phyloP scores from a whole-genome alignment of 2,797 vertebrate genomes.

The Bufotes viridis region DNA sequence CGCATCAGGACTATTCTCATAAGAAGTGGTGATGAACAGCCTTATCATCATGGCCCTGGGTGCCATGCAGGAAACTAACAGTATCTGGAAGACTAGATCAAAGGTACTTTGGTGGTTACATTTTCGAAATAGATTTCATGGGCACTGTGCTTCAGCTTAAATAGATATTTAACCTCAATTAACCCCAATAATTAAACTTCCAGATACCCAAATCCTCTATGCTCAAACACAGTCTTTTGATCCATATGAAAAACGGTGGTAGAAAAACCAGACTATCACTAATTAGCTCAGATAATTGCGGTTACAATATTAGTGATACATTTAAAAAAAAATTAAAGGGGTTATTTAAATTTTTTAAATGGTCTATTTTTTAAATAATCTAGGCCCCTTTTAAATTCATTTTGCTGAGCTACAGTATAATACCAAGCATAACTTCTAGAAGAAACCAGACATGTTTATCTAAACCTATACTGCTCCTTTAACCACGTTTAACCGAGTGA shows the following conservation, averaged over 20 bases:
- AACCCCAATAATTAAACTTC: not conserved
- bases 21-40: not conserved
- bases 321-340: too few relatives aligned
- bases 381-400: too few relatives aligned
- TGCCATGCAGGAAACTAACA: not conserved
- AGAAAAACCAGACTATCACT: not conserved
- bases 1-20: not conserved
- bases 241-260: not conserved
- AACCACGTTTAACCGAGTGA: too few relatives aligned
- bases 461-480: too few relatives aligned
- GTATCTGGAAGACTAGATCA: not conserved
- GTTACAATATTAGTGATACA: not conserved
- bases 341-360: too few relatives aligned
- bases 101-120: not conserved
- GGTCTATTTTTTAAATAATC: too few relatives aligned
- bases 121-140: not conserved
- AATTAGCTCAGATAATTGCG: not conserved
- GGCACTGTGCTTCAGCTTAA: not conserved
- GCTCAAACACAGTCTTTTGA: not conserved
- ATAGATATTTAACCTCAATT: slow-evolving; percentile 20
- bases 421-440: too few relatives aligned
- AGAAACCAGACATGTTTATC: too few relatives aligned
- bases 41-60: not conserved
- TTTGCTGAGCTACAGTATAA: too few relatives aligned
- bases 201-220: not conserved